phyloP scores from a whole-genome alignment of 2,888 invertebrate genomes.

The Argynnis bischoffii region DNA sequence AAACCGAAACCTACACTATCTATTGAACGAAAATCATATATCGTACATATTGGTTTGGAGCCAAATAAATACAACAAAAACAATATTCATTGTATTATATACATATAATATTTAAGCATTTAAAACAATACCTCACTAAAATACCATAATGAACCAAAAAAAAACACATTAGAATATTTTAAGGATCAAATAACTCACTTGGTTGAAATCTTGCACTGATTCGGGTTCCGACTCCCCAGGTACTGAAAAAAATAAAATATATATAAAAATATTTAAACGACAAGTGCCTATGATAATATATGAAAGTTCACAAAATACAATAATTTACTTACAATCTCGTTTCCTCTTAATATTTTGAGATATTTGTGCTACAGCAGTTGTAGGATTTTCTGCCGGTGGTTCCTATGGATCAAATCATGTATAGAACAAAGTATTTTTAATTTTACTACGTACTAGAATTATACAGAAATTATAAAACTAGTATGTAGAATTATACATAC shows the following conservation, averaged over 20 bases:
- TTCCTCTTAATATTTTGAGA: constrained; percentile 53
- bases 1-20: too few relatives aligned
- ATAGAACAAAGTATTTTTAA: not conserved
- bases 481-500: too few relatives aligned
- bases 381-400: not conserved
- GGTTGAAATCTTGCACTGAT: constrained; percentile 62
- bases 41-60: too few relatives aligned
- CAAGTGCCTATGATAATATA: too few relatives aligned
- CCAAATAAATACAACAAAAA: too few relatives aligned
- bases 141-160: constrained; percentile 1
- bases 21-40: too few relatives aligned
- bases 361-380: constrained; percentile 8
- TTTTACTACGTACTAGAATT: too few relatives aligned
- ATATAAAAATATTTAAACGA: not conserved
- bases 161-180: not conserved
- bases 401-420: not conserved
- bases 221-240: constrained; percentile 48
- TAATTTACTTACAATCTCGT: constrained; percentile 48
- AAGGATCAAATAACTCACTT: constrained; percentile 49
- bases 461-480: too few relatives aligned
- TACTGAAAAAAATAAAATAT: constrained; percentile 41
- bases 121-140: too few relatives aligned
- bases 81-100: too few relatives aligned
- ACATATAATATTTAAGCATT: too few relatives aligned
- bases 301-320: not conserved